Percentiles rank a stretch among this genome's conserved stretches.
phyloP scores from a whole-genome alignment of 2,888 invertebrate species.

The Calameuta filiformis region DNA sequence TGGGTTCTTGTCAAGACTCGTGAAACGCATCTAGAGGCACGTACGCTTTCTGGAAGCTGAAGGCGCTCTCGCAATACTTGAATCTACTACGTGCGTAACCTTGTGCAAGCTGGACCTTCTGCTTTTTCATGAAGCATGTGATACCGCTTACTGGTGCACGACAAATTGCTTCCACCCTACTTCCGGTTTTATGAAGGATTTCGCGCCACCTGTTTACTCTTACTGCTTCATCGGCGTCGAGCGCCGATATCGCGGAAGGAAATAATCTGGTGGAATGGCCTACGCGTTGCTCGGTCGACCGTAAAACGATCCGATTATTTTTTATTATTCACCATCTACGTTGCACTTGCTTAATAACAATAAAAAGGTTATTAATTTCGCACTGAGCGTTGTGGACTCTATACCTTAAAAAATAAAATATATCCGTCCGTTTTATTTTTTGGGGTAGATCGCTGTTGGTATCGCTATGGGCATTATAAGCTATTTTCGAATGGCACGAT shows the following conservation, averaged over 20 bases:
- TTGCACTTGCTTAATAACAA: neutral
- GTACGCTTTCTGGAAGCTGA: neutral
- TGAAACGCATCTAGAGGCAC: slow-evolving; percentile 1
- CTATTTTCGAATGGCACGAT: neutral
- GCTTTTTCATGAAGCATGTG: slow-evolving; percentile 5
- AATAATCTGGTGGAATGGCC: neutral
- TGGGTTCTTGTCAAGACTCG: neutral
- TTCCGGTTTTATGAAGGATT: slow-evolving; percentile 15
- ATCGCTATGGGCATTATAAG: neutral
- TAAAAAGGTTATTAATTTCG: neutral
- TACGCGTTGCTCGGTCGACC: neutral
- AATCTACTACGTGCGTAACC: neutral
- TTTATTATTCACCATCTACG: neutral
- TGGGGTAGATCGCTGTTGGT: too few species aligned
- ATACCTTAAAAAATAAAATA: too few species aligned
- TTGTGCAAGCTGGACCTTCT: neutral
- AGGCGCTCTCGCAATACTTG: neutral
- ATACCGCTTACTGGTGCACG: slow-evolving; percentile 17
- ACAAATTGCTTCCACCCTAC: slow-evolving; percentile 10
- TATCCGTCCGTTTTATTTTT: too few species aligned
- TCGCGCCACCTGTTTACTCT: slow-evolving; percentile 1
- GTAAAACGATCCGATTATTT: neutral
- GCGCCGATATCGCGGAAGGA: neutral
- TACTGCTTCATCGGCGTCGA: neutral
- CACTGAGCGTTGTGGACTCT: neutral